phyloP scores from a whole-genome alignment of 2,113 vertebrate species.

The Nothobranchius furzeri region DNA sequence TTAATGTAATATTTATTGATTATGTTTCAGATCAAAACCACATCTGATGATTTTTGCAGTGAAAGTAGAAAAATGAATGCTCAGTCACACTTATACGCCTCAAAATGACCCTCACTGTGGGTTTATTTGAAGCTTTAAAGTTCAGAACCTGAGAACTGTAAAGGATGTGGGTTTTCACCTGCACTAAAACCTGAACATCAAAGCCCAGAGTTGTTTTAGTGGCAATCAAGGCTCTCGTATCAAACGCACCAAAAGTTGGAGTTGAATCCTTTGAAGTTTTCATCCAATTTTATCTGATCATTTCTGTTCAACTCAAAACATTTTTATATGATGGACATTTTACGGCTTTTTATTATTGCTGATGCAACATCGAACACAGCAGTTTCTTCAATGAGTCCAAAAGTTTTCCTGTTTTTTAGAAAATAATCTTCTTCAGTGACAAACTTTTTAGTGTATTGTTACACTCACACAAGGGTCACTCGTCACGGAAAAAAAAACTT shows the following conservation, averaged over 20 bases:
- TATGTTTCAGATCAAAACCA: constrained; percentile 3
- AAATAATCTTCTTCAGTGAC: background rate
- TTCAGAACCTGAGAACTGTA: background rate
- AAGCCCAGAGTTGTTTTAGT: background rate
- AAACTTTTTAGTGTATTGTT: too few species aligned
- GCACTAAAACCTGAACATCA: background rate
- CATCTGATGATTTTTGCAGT: background rate
- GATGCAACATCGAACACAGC: background rate
- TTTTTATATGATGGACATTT: background rate
- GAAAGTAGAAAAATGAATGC: background rate
- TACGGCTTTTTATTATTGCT: background rate
- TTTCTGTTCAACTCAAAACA: background rate
- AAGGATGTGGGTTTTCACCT: background rate
- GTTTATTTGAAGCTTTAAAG: background rate
- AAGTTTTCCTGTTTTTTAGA: background rate
- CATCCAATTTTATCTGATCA: background rate
- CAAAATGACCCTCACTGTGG: background rate
- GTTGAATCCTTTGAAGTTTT: constrained; percentile 6
- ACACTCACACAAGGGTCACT: too few species aligned
- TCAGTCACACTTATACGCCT: background rate
- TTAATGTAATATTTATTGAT: constrained; percentile 5
- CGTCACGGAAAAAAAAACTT: too few species aligned
- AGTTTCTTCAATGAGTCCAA: background rate
- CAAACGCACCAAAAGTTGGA: background rate
- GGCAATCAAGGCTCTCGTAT: background rate